phyloP scores from a whole-genome alignment of 2,888 invertebrate species.

The Mythimna ferrago region DNA sequence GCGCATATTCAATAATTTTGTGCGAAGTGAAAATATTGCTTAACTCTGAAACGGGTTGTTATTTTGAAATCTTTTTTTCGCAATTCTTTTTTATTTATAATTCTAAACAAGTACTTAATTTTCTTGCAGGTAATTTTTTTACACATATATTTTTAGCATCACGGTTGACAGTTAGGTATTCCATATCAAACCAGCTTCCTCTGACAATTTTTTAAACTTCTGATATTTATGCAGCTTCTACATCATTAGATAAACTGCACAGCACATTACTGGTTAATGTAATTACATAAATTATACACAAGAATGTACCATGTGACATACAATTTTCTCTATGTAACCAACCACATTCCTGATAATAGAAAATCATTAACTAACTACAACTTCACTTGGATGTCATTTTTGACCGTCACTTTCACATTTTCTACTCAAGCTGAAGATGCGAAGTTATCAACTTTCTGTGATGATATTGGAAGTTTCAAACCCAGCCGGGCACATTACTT shows the following conservation, averaged over 20 bases:
- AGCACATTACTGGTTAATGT: not conserved
- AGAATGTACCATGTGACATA: constrained; percentile 5
- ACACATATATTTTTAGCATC: too few species aligned
- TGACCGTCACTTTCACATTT: constrained; percentile 46
- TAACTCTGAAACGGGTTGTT: too few species aligned
- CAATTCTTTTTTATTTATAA: too few species aligned
- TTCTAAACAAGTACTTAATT: too few species aligned
- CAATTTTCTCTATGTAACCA: constrained; percentile 16
- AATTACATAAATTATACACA: constrained; percentile 14
- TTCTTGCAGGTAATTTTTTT: too few species aligned
- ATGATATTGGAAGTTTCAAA: not conserved
- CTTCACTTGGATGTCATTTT: constrained; percentile 32
- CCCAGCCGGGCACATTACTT: too few species aligned
- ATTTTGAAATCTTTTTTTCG: too few species aligned
- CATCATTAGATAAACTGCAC: constrained; percentile 2
- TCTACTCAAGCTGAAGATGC: constrained; percentile 14
- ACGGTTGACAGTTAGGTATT: not conserved
- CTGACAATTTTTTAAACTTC: not conserved
- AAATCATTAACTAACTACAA: constrained; percentile 19
- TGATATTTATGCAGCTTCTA: not conserved
- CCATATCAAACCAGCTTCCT: not conserved
- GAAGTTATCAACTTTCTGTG: constrained; percentile 5
- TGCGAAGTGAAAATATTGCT: too few species aligned
- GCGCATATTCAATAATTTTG: too few species aligned
- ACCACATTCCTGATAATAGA: constrained; percentile 38